Evolutionary conservation across 2,888 invertebrate species (phyloP).

Genomic region (Cheilosia impressa): DNA sequence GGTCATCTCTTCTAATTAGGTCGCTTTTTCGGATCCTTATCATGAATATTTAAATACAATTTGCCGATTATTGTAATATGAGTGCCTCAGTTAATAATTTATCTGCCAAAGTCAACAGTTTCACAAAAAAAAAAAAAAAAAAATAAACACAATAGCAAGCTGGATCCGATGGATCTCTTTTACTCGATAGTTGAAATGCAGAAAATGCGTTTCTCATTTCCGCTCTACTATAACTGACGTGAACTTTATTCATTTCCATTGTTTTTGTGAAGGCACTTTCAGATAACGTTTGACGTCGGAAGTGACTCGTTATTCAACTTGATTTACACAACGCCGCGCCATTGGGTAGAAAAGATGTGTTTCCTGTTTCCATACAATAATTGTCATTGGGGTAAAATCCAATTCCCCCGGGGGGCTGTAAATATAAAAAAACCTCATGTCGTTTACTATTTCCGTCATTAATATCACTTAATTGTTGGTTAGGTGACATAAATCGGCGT

Average conservation of each 20-base stretch:
- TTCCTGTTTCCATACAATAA: constrained; percentile 9
- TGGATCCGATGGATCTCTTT: constrained; percentile 9
- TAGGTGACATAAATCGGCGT: constrained; percentile 57
- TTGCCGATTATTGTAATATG: too few species aligned
- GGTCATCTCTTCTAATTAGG: too few species aligned
- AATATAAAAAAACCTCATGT: constrained; percentile 20
- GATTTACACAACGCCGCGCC: constrained; percentile 46
- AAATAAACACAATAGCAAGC: not conserved
- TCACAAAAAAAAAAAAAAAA: too few species aligned
- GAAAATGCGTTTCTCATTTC: not conserved
- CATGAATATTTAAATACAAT: too few species aligned
- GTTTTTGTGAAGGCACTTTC: constrained; percentile 10
- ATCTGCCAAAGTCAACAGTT: too few species aligned
- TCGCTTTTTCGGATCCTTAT: too few species aligned
- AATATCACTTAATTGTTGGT: constrained; percentile 51
- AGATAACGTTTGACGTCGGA: constrained; percentile 55
- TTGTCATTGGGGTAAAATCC: constrained; percentile 11
- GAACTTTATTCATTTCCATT: constrained; percentile 21
- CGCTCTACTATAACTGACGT: not conserved
- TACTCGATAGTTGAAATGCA: constrained; percentile 29
- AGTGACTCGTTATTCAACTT: constrained; percentile 65
- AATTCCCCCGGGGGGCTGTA: not conserved
- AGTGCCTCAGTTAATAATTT: too few species aligned
- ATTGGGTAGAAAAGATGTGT: not conserved
- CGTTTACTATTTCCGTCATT: constrained; percentile 56